Percentiles rank a stretch among this genome's conserved stretches.
phyloP scores from a whole-genome alignment of 2,113 vertebrate genomes.

The Barbus barbus region DNA sequence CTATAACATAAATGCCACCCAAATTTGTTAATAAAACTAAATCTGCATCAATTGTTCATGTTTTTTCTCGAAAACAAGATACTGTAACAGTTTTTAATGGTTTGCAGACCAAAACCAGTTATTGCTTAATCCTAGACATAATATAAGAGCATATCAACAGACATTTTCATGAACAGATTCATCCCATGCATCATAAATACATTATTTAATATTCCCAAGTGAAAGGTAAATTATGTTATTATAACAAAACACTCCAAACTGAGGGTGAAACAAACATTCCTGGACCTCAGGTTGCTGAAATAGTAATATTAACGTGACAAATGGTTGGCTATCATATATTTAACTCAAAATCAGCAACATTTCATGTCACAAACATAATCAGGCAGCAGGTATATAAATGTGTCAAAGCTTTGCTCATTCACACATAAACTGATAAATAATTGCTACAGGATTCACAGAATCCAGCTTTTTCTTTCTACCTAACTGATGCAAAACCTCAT shows the following conservation, averaged over 20 bases:
- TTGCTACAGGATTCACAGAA: no score
- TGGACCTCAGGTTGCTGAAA: background rate
- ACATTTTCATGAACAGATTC: background rate
- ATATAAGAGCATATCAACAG: background rate
- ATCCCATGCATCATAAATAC: background rate
- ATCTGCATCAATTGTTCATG: background rate
- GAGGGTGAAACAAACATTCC: background rate
- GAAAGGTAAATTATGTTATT: background rate
- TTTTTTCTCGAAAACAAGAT: background rate
- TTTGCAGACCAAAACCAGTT: background rate
- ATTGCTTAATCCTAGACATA: background rate
- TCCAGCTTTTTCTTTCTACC: background rate
- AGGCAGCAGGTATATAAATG: background rate
- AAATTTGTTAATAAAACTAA: background rate
- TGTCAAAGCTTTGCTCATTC: background rate
- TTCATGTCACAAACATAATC: slow-evolving; percentile 6
- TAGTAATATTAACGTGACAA: no score
- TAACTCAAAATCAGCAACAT: background rate
- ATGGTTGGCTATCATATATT: no score
- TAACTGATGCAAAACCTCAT: background rate
- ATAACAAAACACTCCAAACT: background rate
- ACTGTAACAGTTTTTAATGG: background rate
- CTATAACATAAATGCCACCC: background rate
- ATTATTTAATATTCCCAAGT: background rate
- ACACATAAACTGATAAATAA: background rate